Conservation (phyloP, 1,140 invertebrate genomes). For the Galleria mellonella region DNA sequence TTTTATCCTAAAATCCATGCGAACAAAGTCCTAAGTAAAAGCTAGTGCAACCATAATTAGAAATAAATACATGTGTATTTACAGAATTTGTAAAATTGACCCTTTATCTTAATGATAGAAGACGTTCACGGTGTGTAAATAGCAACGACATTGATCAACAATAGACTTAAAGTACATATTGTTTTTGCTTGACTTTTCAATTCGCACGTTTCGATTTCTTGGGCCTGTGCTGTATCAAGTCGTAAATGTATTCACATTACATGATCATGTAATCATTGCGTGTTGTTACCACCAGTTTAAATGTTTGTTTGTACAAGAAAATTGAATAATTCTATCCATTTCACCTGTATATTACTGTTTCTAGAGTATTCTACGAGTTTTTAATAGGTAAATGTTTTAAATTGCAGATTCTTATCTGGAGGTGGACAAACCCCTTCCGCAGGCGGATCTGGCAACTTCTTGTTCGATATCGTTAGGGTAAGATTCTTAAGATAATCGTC, state of each 20-base stretch:
- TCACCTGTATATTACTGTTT: too few species aligned
- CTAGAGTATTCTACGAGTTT: too few species aligned
- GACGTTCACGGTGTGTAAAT: neutral
- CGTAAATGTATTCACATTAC: neutral
- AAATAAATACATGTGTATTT: too few species aligned
- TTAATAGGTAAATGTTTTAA: too few species aligned
- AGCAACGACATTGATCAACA: neutral
- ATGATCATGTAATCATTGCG: constrained; percentile 20
- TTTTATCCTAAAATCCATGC: too few species aligned
- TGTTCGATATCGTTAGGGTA: constrained; percentile 91
- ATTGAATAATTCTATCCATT: too few species aligned
- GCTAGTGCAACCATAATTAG: too few species aligned
- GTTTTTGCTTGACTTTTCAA: constrained; percentile 41
- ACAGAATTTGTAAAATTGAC: too few species aligned
- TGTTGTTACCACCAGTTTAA: neutral
- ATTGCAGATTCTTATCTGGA: constrained; percentile 81
- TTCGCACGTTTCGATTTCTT: constrained; percentile 46
- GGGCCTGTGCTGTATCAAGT: constrained; percentile 1
- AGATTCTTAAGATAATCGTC: constrained; percentile 48
- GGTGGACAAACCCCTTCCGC: constrained; percentile 74
- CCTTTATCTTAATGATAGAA: too few species aligned
- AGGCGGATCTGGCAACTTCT: constrained; percentile 88
- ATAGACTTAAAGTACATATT: constrained; percentile 3
- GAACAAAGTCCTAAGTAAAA: too few species aligned
- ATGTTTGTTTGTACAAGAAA: too few species aligned